Evolutionary conservation across 2,797 vertebrate genomes (phyloP), one percentile per base, ranked within the genome.

Genomic region (Novumbra hubbsi): DNA sequence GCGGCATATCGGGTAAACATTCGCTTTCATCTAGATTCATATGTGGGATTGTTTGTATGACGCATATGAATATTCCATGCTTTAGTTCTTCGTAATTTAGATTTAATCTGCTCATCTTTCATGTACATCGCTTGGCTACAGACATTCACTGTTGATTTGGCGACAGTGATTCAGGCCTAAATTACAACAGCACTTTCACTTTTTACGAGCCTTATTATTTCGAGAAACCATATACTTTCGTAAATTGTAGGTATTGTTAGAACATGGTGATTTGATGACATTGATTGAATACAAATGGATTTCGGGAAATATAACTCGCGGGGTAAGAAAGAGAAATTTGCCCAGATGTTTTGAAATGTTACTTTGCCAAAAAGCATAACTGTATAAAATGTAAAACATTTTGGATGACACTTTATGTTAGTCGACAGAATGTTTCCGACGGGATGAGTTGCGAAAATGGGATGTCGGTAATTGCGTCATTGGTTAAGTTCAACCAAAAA

Each of bases 1-100:
- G 85, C 90, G 79, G 80, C 87, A 73, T 78, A 75, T 80, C 85
- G 83, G 92, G 93, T 94, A 92, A 93, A 87, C 90, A 91, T 81
- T 15, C 48, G 16, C 49, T 17, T 68, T n/a, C 74, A 76, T 75
- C 72, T 45, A 68, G 74, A 76, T 82, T 73, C 57, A 32, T 84
- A 80, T 87, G 81, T 66, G 38, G 64, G 28, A 19, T 87, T 79
- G 86, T 87, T 81, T 84, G 84, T 84, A 76, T 92, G 91, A 91
- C 91, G 91, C 91, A 90, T 88, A 92, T 68, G 78, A 73, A 52
- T 48, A 82, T 74, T 52, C 78, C 83, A 82, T 87, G 84, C 87
- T 83, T 90, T 76, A 83, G 78, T 80, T 78, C 79, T 75, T 83
- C 73, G 75, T 76, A 30, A 76, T 73, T 69, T 76, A 78, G 71